phyloP scores from a whole-genome alignment of 1,140 invertebrate species.

The Drosophila gunungcola region DNA sequence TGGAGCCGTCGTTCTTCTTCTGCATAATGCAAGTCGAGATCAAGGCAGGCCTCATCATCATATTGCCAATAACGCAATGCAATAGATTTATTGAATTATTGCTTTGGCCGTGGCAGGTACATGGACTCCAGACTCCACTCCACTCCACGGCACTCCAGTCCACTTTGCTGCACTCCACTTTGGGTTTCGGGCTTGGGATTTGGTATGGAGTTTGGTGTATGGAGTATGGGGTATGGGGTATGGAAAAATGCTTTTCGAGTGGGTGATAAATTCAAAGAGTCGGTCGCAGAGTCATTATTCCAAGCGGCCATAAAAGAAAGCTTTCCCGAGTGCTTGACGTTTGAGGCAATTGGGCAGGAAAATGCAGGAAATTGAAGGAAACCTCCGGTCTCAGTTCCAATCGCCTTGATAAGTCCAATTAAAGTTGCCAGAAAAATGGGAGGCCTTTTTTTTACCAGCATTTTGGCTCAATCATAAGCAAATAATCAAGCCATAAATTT shows the following conservation, averaged over 20 bases:
- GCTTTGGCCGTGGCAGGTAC: conserved; percentile 82
- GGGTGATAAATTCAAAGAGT: conserved; percentile 80
- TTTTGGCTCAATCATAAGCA: conserved; percentile 68
- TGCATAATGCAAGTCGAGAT: conserved; percentile 54
- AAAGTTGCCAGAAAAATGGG: conserved; percentile 69
- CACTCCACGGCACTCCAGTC: conserved; percentile 37
- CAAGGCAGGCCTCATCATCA: conserved; percentile 71
- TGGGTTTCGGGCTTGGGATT: conserved; percentile 1
- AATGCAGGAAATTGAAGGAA: conserved; percentile 47
- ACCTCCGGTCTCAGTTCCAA: conserved; percentile 45
- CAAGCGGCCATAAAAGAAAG: conserved; percentile 78
- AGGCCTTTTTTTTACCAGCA: conserved; percentile 13
- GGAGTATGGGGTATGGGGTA: conserved; percentile 33
- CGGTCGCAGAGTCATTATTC: conserved; percentile 66
- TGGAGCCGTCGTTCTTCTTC: conserved; percentile 48
- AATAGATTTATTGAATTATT: conserved; percentile 85
- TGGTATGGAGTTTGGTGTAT: conserved; percentile 1
- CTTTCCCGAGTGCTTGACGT: conserved; percentile 63
- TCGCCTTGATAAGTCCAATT: conserved; percentile 78
- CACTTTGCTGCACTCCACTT: conserved; percentile 41
- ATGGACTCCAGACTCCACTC: conserved; percentile 68
- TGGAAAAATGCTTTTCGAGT: conserved; percentile 78
- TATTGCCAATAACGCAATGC: conserved; percentile 83
- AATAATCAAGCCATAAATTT: conserved; percentile 83
- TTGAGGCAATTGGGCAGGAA: conserved; percentile 47